phyloP scores from a whole-genome alignment of 2,797 vertebrate species.

The Sebastolobus alascanus region DNA sequence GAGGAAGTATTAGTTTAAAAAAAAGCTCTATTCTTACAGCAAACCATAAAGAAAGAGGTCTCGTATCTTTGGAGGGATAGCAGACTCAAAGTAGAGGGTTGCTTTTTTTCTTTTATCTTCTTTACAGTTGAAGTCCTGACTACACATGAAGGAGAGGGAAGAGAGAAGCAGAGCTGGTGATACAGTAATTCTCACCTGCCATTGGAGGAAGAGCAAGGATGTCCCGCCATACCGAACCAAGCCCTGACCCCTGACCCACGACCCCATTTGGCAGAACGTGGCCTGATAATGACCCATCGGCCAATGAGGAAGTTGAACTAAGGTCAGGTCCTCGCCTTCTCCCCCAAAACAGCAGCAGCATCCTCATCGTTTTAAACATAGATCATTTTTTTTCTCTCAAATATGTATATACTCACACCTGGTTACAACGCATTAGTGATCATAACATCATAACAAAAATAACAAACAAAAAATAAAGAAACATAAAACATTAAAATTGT shows the following conservation, averaged over 20 bases:
- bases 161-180: conserved; percentile 85
- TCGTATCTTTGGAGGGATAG: conserved; percentile 88
- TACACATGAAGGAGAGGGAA: conserved; percentile 77
- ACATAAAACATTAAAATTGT: conserved; percentile 84
- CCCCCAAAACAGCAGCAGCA: conserved; percentile 79
- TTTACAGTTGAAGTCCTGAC: conserved; percentile 83
- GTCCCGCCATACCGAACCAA: conserved; percentile 65
- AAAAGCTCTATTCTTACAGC: conserved; percentile 87
- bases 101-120: conserved; percentile 74
- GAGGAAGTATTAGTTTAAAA: conserved; percentile 80
- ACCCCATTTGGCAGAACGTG: conserved; percentile 54
- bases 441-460: conserved; percentile 84
- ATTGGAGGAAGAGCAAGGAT: conserved; percentile 83
- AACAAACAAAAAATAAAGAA: conserved; percentile 62
- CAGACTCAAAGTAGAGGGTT: conserved; percentile 82
- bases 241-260: conserved; percentile 54
- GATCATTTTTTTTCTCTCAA: conserved; percentile 71
- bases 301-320: conserved; percentile 59
- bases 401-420: conserved; percentile 86
- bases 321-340: conserved; percentile 68
- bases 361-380: conserved; percentile 76
- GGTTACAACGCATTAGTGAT: conserved; percentile 87
- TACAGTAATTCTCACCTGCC: conserved; percentile 82
- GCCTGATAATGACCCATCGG: conserved; percentile 66
- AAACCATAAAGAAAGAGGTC: conserved; percentile 84